phyloP scores from a whole-genome alignment of 2,113 vertebrate genomes.

The Acanthisitta chloris region DNA sequence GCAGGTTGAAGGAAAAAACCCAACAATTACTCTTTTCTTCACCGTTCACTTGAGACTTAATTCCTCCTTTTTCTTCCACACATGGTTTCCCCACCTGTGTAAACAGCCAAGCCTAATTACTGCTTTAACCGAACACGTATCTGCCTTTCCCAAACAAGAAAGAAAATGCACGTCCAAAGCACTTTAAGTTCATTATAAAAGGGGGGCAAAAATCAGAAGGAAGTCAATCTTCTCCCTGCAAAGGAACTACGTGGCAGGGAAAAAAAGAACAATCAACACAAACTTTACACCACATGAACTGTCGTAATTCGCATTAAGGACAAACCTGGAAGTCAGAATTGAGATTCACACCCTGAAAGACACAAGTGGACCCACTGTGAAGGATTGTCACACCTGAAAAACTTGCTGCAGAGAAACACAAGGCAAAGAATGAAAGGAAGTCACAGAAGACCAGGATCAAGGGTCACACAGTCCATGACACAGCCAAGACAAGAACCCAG shows the following conservation, averaged over 20 bases:
- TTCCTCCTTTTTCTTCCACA: background rate
- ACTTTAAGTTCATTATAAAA: background rate
- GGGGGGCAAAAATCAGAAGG: background rate
- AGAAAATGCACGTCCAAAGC: background rate
- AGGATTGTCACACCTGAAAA: background rate
- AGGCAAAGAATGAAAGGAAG: background rate
- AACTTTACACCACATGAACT: background rate
- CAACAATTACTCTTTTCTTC: background rate
- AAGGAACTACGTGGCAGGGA: accelerated
- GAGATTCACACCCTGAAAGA: background rate
- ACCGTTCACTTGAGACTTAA: background rate
- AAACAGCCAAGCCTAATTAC: background rate
- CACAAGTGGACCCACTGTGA: background rate
- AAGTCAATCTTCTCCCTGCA: background rate
- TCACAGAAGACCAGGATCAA: background rate
- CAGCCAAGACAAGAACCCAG: background rate
- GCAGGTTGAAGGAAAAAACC: background rate
- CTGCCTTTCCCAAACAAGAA: conserved; percentile 4
- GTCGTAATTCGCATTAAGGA: background rate
- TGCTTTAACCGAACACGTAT: background rate
- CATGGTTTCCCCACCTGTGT: background rate
- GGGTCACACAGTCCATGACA: background rate
- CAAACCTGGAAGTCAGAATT: background rate
- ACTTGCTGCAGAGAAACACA: background rate
- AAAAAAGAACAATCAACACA: background rate